phyloP scores from a whole-genome alignment of 1,140 invertebrate genomes.

The Coenobita brevimanus region DNA sequence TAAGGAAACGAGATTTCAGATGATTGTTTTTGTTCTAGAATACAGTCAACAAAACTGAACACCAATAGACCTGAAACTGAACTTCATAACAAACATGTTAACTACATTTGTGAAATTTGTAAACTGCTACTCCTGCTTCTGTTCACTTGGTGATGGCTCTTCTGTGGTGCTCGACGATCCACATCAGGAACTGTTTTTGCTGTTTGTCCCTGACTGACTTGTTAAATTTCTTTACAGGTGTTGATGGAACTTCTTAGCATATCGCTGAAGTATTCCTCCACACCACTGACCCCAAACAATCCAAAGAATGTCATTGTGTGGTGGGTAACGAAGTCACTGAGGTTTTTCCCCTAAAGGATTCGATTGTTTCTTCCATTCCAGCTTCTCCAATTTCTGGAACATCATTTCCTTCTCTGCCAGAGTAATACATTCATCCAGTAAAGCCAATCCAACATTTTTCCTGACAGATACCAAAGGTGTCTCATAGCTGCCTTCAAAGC shows the following conservation, averaged over 20 bases:
- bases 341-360: neutral
- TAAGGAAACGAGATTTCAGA: no score
- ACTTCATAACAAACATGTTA: no score
- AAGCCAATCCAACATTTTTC: neutral
- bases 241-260: neutral
- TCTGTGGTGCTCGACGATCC: no score
- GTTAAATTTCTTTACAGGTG: neutral
- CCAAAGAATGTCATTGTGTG: neutral
- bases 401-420: neutral
- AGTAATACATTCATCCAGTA: neutral
- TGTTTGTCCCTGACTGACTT: no score
- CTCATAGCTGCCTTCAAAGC: no score
- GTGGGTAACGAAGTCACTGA: neutral
- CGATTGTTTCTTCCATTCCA: neutral
- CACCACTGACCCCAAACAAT: neutral
- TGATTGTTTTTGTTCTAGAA: no score
- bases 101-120: no score
- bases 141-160: no score
- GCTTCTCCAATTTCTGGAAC: neutral
- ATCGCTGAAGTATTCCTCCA: neutral
- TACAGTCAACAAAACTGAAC: no score
- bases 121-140: no score
- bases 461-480: slow-evolving; percentile 8
- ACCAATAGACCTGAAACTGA: no score
- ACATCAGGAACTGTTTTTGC: no score